These are phyloP conservation scores for Drosophila pandora DNA, from an alignment of 1,140 invertebrate species.

Conservation along the genomic window DNA sequence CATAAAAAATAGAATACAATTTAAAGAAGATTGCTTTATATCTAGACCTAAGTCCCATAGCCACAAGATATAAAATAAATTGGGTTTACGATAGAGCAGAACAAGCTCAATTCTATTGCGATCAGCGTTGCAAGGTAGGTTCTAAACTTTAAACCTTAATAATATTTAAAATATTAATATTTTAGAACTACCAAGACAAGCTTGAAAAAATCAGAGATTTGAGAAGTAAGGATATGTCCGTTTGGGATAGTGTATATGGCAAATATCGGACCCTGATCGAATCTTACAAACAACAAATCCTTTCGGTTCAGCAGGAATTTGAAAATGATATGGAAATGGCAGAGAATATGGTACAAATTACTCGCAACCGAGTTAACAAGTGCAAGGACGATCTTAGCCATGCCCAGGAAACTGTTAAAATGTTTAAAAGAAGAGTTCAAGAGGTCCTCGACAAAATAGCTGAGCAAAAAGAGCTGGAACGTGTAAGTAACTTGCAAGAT, in stretches of 20 bases:
- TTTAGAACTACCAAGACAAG: constrained; percentile 8
- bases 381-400: constrained; percentile 41
- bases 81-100: constrained; percentile 32
- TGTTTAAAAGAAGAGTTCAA: constrained; percentile 38
- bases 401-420: constrained; percentile 14
- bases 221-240: background rate
- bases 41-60: constrained; percentile 42
- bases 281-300: constrained; percentile 25
- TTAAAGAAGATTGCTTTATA: constrained; percentile 1
- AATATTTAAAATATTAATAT: too few relatives aligned
- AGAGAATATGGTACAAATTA: constrained; percentile 15
- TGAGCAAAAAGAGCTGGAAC: background rate
- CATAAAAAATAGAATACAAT: background rate
- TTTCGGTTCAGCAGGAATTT: constrained; percentile 13
- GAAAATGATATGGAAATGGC: constrained; percentile 26
- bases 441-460: constrained; percentile 14
- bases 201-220: constrained; percentile 4
- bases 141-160: too few relatives aligned
- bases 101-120: constrained; percentile 18
- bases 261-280: background rate
- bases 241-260: constrained; percentile 13
- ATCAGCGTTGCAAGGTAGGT: background rate
- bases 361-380: constrained; percentile 33
- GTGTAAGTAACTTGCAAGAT: too few relatives aligned
- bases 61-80: constrained; percentile 50